These are phyloP conservation scores for Dromaius novaehollandiae DNA, from an alignment of 2,113 vertebrate genomes.

Conservation along the genomic window DNA sequence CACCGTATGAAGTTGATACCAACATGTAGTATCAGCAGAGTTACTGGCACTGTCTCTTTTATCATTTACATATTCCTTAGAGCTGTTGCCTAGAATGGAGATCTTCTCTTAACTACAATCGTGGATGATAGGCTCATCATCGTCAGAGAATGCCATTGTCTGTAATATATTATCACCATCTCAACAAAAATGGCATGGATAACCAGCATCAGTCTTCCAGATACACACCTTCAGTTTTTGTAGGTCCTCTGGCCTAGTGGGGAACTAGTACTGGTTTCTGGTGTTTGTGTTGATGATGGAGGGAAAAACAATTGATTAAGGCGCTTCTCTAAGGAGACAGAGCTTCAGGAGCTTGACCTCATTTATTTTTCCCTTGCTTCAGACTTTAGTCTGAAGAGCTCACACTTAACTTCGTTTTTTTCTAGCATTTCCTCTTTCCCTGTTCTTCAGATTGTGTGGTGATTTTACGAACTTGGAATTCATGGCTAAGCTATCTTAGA, in stretches of 20 bases:
- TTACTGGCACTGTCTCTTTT: background rate
- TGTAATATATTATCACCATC: background rate
- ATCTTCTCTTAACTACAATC: background rate
- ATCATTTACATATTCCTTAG: background rate
- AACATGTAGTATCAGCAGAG: background rate
- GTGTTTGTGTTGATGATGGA: background rate
- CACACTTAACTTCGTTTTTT: background rate
- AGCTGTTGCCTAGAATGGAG: background rate
- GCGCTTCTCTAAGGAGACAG: background rate
- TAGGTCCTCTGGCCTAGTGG: background rate
- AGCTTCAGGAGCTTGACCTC: background rate
- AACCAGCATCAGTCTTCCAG: background rate
- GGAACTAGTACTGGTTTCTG: background rate
- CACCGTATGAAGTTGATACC: fast-evolving
- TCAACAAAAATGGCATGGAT: background rate
- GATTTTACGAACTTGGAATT: background rate
- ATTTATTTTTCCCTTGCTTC: background rate
- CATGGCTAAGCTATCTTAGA: background rate
- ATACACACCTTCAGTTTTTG: background rate
- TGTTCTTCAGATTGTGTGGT: background rate
- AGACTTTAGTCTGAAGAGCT: background rate
- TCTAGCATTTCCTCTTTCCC: background rate
- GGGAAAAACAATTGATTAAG: background rate
- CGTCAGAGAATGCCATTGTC: background rate
- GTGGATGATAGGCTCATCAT: fast-evolving